Evolutionary conservation across 1,140 invertebrate genomes (phyloP), one percentile per base, ranked within the genome.

Genomic region (Olivierus martensii): DNA sequence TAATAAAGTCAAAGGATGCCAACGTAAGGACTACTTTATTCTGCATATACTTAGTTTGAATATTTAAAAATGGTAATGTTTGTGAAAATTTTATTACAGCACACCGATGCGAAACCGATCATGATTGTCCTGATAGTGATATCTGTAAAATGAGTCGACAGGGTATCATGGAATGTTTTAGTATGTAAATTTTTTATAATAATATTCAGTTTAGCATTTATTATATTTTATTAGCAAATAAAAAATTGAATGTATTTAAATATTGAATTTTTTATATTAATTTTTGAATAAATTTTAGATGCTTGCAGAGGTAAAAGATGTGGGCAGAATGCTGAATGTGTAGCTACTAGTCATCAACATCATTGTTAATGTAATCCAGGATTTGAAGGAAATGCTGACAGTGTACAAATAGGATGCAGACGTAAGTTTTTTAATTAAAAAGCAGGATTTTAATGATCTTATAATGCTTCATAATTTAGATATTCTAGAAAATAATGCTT

Each of bases 311-410:
- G 52, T 1, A 38, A 34, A n/a, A 49, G 52, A 14, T 85, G 82
- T 67, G 83, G 83, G 46, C 76, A 78, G 35, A 84, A 84, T 61
- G 77, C 80, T 56, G 67, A 77, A 53, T 87, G 82, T 67, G 75
- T 75, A 56, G 73, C 73, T 37, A 55, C 53, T 18, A 51, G 53
- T 22, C 61, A 62, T 47, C 61, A 58, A 2, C 79, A 79, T 28
- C 73, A 77, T 5, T 83, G 81, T 62, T 74, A 59, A 49, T 59
- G 58, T 14, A 37, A 46, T 37, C 57, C 60, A 21, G 59, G 59
- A 10, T 58, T 61, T 41, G 67, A 73, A 17, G 87, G 87, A 14
- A 84, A 86, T 66, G 83, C 87, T 1, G 79, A 76, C 58, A 82
- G 90, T 67, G 69, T 86, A n/a, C 71, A 76, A 37, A 69, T 77